These are phyloP conservation scores for Andrena praecox DNA, from an alignment of 2,888 invertebrate species.

Conservation along the genomic window DNA sequence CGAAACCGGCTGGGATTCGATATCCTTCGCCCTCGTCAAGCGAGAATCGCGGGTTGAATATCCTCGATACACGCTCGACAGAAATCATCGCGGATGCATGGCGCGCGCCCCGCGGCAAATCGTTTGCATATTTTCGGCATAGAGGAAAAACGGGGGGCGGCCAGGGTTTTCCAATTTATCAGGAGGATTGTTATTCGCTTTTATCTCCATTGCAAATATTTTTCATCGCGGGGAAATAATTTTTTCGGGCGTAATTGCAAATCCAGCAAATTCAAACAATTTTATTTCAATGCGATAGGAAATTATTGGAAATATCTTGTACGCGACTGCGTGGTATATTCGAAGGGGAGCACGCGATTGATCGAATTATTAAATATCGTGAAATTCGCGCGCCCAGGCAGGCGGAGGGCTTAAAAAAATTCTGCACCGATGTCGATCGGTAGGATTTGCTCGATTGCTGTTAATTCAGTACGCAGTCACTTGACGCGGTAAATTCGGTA, in stretches of 20 bases:
- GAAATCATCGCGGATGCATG: background rate
- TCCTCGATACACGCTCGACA: background rate
- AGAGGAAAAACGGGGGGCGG: background rate
- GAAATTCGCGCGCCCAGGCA: background rate
- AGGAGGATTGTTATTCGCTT: background rate
- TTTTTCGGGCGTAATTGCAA: too few relatives aligned
- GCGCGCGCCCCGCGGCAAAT: background rate
- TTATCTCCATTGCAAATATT: background rate
- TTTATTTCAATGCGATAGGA: too few relatives aligned
- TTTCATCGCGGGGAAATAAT: background rate
- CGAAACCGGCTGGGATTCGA: background rate
- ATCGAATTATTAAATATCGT: background rate
- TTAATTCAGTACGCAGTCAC: too few relatives aligned
- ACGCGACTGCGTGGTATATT: too few relatives aligned
- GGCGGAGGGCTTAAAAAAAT: background rate
- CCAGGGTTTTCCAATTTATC: background rate
- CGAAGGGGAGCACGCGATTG: background rate
- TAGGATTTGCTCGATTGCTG: too few relatives aligned
- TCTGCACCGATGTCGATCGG: too few relatives aligned
- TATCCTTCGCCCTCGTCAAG: background rate
- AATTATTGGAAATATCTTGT: background rate
- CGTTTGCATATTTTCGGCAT: too few relatives aligned
- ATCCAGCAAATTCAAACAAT: too few relatives aligned
- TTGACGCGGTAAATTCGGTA: too few relatives aligned
- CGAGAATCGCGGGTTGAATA: background rate